phyloP scores from a whole-genome alignment of 2,113 vertebrate species.

The Vulpes lagopus region DNA sequence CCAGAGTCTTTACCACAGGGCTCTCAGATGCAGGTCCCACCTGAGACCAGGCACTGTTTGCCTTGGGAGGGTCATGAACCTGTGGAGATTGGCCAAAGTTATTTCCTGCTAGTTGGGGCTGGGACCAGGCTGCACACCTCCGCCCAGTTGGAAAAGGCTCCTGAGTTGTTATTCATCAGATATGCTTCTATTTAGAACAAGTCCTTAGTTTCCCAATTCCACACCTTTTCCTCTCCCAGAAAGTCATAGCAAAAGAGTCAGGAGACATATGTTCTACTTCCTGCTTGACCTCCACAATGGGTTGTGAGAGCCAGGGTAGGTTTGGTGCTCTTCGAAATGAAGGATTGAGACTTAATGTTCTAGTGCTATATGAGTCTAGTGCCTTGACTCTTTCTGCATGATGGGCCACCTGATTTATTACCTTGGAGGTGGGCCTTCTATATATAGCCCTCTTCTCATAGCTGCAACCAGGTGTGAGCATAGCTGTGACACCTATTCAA shows the following conservation, averaged over 20 bases:
- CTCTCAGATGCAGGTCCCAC: conserved; percentile 23
- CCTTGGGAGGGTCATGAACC: conserved; percentile 75
- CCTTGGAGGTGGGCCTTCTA: not conserved
- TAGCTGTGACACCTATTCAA: not conserved
- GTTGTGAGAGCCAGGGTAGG: not conserved
- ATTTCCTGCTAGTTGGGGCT: conserved; percentile 66
- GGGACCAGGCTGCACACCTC: conserved; percentile 61
- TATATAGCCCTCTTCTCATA: not conserved
- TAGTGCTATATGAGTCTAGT: not conserved
- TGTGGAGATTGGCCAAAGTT: conserved; percentile 62
- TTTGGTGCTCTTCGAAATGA: not conserved
- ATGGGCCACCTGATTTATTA: not conserved
- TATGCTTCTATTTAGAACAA: not conserved
- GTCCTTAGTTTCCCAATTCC: conserved; percentile 30
- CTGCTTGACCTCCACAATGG: not conserved
- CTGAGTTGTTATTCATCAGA: conserved; percentile 65
- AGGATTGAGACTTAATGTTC: not conserved
- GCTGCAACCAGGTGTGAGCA: not conserved
- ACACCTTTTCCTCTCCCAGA: conserved; percentile 12
- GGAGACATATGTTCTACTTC: not conserved
- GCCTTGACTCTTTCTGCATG: not conserved
- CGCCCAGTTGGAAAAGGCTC: conserved; percentile 72
- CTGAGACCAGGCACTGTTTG: conserved; percentile 65
- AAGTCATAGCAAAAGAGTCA: not conserved
- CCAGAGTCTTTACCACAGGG: not conserved